Percentiles rank a stretch among this genome's conserved stretches.
These are phyloP conservation scores for Plumapathes pennacea DNA, from an alignment of 92 coral and sea anemone species.

Conservation along the genomic window DNA sequence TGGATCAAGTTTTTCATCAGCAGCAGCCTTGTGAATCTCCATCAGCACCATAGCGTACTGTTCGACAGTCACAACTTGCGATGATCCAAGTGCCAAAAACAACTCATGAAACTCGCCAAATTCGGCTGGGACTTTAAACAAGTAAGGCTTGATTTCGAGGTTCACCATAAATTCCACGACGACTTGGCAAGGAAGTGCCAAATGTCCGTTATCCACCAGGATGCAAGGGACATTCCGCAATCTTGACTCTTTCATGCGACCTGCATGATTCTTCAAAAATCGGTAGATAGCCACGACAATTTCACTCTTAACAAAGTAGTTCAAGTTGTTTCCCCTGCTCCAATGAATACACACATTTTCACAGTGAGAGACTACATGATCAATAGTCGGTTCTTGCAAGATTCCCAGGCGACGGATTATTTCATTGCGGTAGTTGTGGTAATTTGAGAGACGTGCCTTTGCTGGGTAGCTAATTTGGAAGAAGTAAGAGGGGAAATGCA, in stretches of 20 bases:
- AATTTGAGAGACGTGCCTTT: background rate
- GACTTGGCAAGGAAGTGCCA: constrained; percentile 54
- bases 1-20: constrained; percentile 35
- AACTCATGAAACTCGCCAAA: constrained; percentile 36
- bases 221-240: constrained; percentile 2
- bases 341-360: constrained; percentile 37
- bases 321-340: constrained; percentile 19
- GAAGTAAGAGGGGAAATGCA: background rate
- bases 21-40: constrained; percentile 27
- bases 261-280: too few species aligned
- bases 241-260: background rate
- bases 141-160: constrained; percentile 58
- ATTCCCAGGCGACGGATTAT: constrained; percentile 23
- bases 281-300: too few species aligned
- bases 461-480: background rate
- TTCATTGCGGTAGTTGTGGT: background rate
- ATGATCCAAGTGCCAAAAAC: constrained; percentile 52
- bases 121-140: constrained; percentile 45
- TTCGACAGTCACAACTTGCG: constrained; percentile 25
- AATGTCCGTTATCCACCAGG: too few species aligned
- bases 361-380: constrained; percentile 59
- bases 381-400: constrained; percentile 36
- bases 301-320: too few species aligned
- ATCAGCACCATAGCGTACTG: constrained; percentile 67
- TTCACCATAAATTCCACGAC: constrained; percentile 32